Evolutionary conservation across 2,888 invertebrate genomes (phyloP), one percentile per base, ranked within the genome.

Genomic region (Drosophila macrospina): DNA sequence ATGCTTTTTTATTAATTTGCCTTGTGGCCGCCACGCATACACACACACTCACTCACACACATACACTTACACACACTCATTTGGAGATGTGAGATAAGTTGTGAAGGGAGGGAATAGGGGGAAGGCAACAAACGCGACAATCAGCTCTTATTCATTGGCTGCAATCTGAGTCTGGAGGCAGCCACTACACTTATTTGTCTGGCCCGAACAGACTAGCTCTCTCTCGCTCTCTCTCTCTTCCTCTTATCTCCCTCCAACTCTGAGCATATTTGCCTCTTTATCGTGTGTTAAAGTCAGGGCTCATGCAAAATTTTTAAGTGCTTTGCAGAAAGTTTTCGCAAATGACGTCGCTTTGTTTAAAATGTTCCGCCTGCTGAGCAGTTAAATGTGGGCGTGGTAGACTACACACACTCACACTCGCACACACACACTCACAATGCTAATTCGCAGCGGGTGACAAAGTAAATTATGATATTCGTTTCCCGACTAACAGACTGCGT

Each of bases 361-460:
- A 85, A 65, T 73, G 81, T 83, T 80, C 80, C 70, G 75, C 68
- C 78, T 54, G 69, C 69, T 72, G 82, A 73, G 62, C 72, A 72
- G 67, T 66, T 62, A 65, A 63, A 48, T 52, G 55, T 64, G 63
- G 84, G 84, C 88, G 76, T 83, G 84, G 80, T 84, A 72, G 55
- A 51, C 62, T 61, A 39, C 57, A 63, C 59, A 52, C 64, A 52
- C 57, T 63, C 66, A 51, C 61, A 61, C 52, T 59, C 56, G 41
- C 26, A 15, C 55, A 26, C 61, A 52, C 50, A 64, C 56, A 45
- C 26, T n/a, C 51, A 36, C 55, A 52, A 67, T 72, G 88, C 89
- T 86, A 89, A 86, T 89, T 86, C 86, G 76, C 86, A 87, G 88
- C 88, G 86, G 89, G 86, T 87, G 89, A 88, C 88, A 84, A 78